Evolutionary conservation across 2,797 vertebrate species (phyloP), one percentile per base, ranked within the genome.

Genomic region (Melopsittacus undulatus): DNA sequence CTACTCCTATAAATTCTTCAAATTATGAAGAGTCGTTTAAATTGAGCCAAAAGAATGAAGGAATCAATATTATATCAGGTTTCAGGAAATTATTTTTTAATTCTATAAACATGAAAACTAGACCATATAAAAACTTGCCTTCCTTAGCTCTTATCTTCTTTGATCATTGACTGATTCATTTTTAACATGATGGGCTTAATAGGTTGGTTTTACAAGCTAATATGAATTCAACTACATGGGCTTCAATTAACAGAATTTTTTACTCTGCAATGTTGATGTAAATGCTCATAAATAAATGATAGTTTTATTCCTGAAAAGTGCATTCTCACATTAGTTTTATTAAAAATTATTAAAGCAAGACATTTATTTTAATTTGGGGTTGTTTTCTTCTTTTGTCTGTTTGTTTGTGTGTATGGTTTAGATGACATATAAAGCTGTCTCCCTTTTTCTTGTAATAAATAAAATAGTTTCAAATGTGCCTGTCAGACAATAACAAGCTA

Each of bases 231-330:
- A 20, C 45, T 66, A 56, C 92, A 83, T 36, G 63, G 63, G 54
- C 29, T 21, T 32, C 8, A 48, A 7, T 19, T 75, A 90, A 84
- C 89, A 95, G 92, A 89, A 62, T 70, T 92, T 90, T 91, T 87
- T 69, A 94, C 63, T 92, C 73, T 42, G 62, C 5, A 7, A 7
- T 13, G 30, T 70, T 92, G 90, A 90, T 94, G 77, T 94, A 76
- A 94, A 86, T 90, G 79, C 57, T 93, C 79, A 96, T 93, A 93
- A 73, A 95, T 89, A 96, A 93, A 63, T 61, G 40, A 92, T 82
- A 91, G 83, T 92, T 92, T 94, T 94, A 93, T 90, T 92, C 49
- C 87, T 69, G 66, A 93, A 97, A 97, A 93, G 54, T 82, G 34
- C 54, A 45, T 92, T 94, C 94, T 94, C 82, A 52, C 46, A 95